Percentiles rank a stretch among this genome's conserved stretches.
phyloP scores from a whole-genome alignment of 2,113 vertebrate genomes.

The Nematolebias whitei region DNA sequence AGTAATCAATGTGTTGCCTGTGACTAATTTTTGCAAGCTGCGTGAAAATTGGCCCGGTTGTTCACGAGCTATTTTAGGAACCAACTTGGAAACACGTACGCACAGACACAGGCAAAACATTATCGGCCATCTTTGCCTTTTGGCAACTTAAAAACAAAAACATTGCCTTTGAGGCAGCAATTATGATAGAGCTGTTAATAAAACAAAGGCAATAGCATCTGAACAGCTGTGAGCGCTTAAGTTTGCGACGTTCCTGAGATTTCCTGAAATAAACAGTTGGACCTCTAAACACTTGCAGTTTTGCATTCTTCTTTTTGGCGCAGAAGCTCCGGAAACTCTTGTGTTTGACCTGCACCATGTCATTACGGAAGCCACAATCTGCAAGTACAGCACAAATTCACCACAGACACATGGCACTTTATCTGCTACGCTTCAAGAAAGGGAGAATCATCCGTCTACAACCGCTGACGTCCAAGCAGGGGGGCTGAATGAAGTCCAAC shows the following conservation, averaged over 20 bases:
- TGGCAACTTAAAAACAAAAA: neutral
- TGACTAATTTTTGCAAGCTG: too few species aligned
- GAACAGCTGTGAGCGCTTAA: conserved; percentile 14
- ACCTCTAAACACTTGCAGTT: conserved; percentile 56
- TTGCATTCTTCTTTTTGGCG: conserved; percentile 65
- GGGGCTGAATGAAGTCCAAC: neutral
- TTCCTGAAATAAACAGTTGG: conserved; percentile 57
- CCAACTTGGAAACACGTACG: too few species aligned
- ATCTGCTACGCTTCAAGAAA: conserved; percentile 57
- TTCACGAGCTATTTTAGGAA: too few species aligned
- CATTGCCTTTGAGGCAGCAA: neutral
- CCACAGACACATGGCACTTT: conserved; percentile 64
- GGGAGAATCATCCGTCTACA: conserved; percentile 55
- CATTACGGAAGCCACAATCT: conserved; percentile 74
- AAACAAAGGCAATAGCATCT: neutral
- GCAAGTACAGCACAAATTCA: conserved; percentile 75
- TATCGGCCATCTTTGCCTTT: neutral
- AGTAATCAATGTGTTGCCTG: too few species aligned
- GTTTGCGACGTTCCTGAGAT: conserved; percentile 10
- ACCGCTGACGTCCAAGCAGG: conserved; percentile 50
- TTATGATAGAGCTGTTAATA: neutral
- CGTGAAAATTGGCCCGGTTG: too few species aligned
- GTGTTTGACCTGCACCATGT: conserved; percentile 64
- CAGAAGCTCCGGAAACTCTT: conserved; percentile 63
- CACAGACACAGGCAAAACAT: neutral